phyloP scores from a whole-genome alignment of 2,113 vertebrate species.

The Gasterosteus nipponicus region DNA sequence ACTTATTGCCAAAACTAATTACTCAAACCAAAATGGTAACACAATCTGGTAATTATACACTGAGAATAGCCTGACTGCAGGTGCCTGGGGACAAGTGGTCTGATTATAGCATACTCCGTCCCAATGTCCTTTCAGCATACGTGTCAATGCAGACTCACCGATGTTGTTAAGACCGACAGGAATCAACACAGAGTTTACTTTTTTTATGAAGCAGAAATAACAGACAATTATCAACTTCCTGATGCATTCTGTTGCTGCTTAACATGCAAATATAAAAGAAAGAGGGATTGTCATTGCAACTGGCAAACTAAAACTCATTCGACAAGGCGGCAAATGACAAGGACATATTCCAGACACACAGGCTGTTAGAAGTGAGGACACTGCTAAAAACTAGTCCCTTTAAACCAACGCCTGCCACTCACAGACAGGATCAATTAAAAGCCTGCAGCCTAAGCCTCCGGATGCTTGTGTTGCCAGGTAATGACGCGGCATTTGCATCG shows the following conservation, averaged over 20 bases:
- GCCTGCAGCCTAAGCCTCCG: slow-evolving; percentile 60
- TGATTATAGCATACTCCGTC: slow-evolving; percentile 33
- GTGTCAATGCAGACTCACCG: not conserved
- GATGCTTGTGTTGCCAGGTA: slow-evolving; percentile 65
- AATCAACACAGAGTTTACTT: not conserved
- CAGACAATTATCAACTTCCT: not conserved
- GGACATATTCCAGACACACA: slow-evolving; percentile 74
- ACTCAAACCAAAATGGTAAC: slow-evolving; percentile 10
- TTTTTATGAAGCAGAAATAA: not conserved
- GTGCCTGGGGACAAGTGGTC: slow-evolving; percentile 32
- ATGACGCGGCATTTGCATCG: slow-evolving; percentile 60
- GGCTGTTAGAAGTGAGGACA: slow-evolving; percentile 52
- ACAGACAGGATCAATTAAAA: slow-evolving; percentile 76
- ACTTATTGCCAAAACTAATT: not conserved
- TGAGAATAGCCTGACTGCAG: slow-evolving; percentile 26
- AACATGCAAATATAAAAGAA: not conserved
- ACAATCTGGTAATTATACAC: slow-evolving; percentile 22
- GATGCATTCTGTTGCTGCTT: slow-evolving; percentile 6
- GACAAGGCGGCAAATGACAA: slow-evolving; percentile 51
- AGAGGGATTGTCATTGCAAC: slow-evolving; percentile 1
- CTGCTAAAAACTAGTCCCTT: slow-evolving; percentile 63
- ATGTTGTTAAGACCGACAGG: not conserved
- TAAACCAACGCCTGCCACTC: slow-evolving; percentile 69
- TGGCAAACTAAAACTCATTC: slow-evolving; percentile 29
- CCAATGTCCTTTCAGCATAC: slow-evolving; percentile 13